These are phyloP conservation scores for Heliconius hermathena DNA, from an alignment of 1,140 invertebrate genomes.

Conservation along the genomic window DNA sequence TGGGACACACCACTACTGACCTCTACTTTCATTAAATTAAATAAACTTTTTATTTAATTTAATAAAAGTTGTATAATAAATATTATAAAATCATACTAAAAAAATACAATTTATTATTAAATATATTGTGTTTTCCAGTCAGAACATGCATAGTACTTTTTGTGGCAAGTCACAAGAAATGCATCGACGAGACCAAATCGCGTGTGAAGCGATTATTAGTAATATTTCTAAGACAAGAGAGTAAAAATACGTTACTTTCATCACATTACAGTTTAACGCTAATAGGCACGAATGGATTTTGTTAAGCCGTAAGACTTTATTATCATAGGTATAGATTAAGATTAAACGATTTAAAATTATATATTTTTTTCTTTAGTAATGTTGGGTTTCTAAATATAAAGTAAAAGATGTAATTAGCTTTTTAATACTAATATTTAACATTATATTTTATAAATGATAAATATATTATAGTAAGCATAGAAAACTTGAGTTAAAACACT, in stretches of 20 bases:
- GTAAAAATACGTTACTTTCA: conserved; percentile 3
- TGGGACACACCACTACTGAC: too few relatives aligned
- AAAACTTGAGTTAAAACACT: too few relatives aligned
- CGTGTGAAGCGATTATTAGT: neutral
- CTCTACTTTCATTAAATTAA: too few relatives aligned
- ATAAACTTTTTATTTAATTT: too few relatives aligned
- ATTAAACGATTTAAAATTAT: neutral
- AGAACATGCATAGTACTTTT: neutral
- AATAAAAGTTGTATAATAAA: too few relatives aligned
- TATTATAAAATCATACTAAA: neutral
- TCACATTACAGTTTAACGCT: conserved; percentile 8
- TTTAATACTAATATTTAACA: neutral
- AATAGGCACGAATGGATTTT: neutral
- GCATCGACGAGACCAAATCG: neutral
- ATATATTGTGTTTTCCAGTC: too few relatives aligned
- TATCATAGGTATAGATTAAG: neutral
- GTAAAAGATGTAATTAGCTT: neutral
- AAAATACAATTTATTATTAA: neutral
- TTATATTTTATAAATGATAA: too few relatives aligned
- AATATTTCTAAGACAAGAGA: conserved; percentile 8
- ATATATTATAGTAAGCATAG: too few relatives aligned
- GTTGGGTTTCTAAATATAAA: neutral
- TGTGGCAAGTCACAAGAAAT: neutral
- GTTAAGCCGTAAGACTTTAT: neutral
- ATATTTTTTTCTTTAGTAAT: neutral